A percentile compares a stretch with the other conserved stretches of the same genome.
Evolutionary conservation across 2,797 vertebrate genomes (phyloP).

Genomic region (Gobionotothen gibberifrons): DNA sequence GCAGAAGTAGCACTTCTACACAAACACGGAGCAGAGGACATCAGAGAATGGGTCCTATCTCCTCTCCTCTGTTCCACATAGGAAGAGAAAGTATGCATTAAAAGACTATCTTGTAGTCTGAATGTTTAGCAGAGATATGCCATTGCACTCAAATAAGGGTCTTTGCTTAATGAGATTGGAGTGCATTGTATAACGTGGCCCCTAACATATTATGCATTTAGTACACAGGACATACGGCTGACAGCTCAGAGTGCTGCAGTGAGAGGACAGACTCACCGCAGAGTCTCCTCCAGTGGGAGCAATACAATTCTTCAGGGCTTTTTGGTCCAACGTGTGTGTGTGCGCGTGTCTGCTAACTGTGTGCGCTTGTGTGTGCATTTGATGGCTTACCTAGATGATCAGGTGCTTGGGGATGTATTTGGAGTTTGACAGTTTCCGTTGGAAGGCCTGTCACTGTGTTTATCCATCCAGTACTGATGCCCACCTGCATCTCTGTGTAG

Average conservation of each 20-base stretch:
- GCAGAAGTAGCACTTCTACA: slow-evolving; percentile 10
- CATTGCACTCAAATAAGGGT: slow-evolving; percentile 21
- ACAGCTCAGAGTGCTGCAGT: slow-evolving; percentile 50
- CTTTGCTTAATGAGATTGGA: slow-evolving; percentile 31
- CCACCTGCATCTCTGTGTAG: slow-evolving; percentile 37
- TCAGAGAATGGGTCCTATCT: slow-evolving; percentile 25
- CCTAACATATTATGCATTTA: slow-evolving; percentile 36
- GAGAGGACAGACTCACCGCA: slow-evolving; percentile 50
- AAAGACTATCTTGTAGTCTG: slow-evolving; percentile 21
- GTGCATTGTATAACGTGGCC: slow-evolving; percentile 9
- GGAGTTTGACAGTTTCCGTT: slow-evolving; percentile 45
- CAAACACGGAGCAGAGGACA: slow-evolving; percentile 32
- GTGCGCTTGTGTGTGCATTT: background rate
- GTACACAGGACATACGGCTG: slow-evolving; percentile 34
- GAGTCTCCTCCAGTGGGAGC: slow-evolving; percentile 47
- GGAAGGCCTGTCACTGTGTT: slow-evolving; percentile 43
- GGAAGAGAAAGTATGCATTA: slow-evolving; percentile 32
- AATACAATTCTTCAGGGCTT: slow-evolving; percentile 38
- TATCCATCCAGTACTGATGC: slow-evolving; percentile 40
- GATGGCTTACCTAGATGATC: slow-evolving; percentile 18
- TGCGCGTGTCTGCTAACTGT: slow-evolving; percentile 2
- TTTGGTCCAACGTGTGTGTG: slow-evolving; percentile 2
- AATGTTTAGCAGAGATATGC: slow-evolving; percentile 39
- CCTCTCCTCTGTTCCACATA: slow-evolving; percentile 33
- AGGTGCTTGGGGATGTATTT: slow-evolving; percentile 26